Evolutionary conservation across 2,113 vertebrate genomes (phyloP), one percentile per base, ranked within the genome.

Genomic region (Malaclemys terrapin): DNA sequence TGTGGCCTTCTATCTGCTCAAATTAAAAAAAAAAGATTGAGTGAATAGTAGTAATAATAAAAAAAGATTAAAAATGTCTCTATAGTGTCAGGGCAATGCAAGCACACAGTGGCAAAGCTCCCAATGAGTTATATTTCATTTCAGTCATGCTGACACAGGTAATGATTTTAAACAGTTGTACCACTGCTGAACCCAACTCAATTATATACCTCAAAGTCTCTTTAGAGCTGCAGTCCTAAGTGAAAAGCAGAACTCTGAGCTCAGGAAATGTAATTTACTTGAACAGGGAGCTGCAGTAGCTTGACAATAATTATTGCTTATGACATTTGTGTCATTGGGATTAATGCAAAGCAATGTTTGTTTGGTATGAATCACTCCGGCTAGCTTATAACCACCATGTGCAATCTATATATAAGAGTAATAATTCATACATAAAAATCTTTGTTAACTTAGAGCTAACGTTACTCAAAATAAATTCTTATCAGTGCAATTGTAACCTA

Each of bases 81-180:
- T 80, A 76, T 89, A 81, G 90, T 38, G 49, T 82, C 52, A 80
- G 52, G 45, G 56, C 91, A 95, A 93, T 92, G 79, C 0, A 0
- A 92, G 72, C 29, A 85, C 53, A 17, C 31, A 38, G 50, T 75
- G 9, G 84, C 90, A 91, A 94, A 83, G 82, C 87, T 87, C 29
- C 11, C 53, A 0, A 0, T 80, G 90, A 89, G 11, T 82, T 93
- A 14, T 14, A 59, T 50, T 35, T 86, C 80, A 88, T 93, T 96
- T 95, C 54, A 88, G 78, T 93, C 89, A 78, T 49, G 35, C n/a
- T 95, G 91, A 92, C 76, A 89, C 52, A 89, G 91, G 80, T 54
- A 88, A 49, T 87, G 72, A 49, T 94, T 93, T 95, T 92, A 89
- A 91, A 82, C 31, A 62, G 38, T 38, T 90, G 81, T 62, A 59